Evolutionary conservation across 2,113 vertebrate species (phyloP).

Genomic region (Camelus bactrianus): DNA sequence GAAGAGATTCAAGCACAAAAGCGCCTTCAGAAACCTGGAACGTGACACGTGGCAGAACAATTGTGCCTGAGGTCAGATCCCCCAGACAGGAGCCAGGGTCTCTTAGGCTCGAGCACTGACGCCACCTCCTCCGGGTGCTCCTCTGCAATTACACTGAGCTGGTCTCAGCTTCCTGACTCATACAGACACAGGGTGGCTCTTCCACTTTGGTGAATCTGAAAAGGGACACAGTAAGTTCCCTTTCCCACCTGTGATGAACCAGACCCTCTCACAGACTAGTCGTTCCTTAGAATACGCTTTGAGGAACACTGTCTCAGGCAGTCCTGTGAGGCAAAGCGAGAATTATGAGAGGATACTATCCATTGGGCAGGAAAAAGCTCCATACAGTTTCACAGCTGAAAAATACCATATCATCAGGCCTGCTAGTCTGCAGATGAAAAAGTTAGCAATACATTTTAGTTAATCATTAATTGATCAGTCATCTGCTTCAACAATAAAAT

Average conservation of each 20-base stretch:
- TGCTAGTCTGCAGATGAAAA: background rate
- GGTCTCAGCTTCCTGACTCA: background rate
- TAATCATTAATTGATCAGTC: background rate
- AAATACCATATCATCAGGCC: background rate
- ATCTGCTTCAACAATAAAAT: background rate
- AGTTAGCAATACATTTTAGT: background rate
- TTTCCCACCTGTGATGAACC: background rate
- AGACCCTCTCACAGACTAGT: background rate
- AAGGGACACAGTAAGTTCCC: background rate
- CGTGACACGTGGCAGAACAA: accelerated
- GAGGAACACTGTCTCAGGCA: background rate
- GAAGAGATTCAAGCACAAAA: background rate
- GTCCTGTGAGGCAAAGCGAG: background rate
- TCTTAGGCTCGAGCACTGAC: background rate
- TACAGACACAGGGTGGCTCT: background rate
- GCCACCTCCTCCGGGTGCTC: too few relatives aligned
- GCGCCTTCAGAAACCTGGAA: background rate
- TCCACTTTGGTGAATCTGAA: background rate
- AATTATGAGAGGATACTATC: background rate
- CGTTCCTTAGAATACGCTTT: background rate
- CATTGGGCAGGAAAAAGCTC: background rate
- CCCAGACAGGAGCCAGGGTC: background rate
- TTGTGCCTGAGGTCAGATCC: background rate
- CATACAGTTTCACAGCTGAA: background rate
- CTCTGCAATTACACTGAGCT: background rate